Percentiles rank a stretch among this genome's conserved stretches.
Conservation (phyloP, 2,797 vertebrate species). For the Lutjanus campechanus region DNA sequence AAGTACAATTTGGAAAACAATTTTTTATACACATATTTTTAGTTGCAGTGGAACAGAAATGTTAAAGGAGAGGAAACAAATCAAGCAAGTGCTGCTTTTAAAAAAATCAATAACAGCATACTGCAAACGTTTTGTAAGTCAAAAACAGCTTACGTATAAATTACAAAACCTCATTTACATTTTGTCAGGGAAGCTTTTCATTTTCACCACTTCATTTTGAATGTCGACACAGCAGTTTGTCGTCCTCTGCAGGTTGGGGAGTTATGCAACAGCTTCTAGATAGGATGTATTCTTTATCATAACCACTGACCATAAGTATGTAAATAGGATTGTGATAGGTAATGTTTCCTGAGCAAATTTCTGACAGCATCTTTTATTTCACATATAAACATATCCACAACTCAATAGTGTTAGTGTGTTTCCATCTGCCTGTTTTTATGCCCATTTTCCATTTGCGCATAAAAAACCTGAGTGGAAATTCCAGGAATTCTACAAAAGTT, state of each 20-base stretch:
- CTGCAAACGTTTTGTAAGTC: background rate
- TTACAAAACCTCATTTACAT: background rate
- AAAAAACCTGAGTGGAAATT: too few species aligned
- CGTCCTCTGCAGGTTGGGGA: background rate
- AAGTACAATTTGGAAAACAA: background rate
- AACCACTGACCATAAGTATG: background rate
- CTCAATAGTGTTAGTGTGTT: too few species aligned
- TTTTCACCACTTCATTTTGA: background rate
- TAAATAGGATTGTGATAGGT: background rate
- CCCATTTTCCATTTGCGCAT: too few species aligned
- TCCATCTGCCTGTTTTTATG: too few species aligned
- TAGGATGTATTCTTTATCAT: background rate
- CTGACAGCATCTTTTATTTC: too few species aligned
- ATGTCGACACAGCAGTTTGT: background rate
- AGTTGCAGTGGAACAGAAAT: background rate
- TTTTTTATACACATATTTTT: background rate
- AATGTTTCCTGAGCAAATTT: constrained; percentile 13
- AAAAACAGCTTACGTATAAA: background rate
- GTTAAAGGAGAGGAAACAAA: background rate
- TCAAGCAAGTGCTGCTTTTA: background rate
- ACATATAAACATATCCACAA: background rate
- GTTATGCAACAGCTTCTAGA: too few species aligned
- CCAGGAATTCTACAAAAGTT: too few species aligned
- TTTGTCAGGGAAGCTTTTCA: background rate
- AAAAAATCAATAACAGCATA: background rate